Conservation (phyloP, 2,113 vertebrate genomes). For the Menidia beryllina region DNA sequence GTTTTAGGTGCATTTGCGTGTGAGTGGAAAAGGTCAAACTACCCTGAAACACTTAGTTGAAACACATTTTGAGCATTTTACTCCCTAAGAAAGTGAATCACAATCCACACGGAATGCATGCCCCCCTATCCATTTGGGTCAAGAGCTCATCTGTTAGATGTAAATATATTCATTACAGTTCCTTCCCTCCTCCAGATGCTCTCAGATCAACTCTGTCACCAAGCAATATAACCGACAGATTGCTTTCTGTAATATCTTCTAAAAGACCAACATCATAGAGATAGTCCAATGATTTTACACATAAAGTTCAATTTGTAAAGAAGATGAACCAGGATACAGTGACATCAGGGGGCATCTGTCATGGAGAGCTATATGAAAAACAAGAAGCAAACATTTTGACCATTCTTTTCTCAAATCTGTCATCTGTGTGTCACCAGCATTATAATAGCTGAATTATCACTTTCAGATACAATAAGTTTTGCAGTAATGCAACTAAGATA, state of each 20-base stretch:
- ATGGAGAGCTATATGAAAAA: no score
- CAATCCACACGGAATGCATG: constrained; percentile 7
- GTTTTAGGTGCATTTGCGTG: constrained; percentile 5
- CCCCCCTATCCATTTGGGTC: neutral
- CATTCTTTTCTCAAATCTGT: no score
- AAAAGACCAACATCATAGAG: neutral
- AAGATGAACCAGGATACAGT: no score
- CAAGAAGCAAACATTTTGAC: no score
- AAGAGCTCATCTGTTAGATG: neutral
- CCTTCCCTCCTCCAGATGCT: neutral
- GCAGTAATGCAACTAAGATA: no score
- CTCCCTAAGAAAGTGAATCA: neutral
- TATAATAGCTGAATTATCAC: no score
- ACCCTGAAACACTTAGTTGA: no score
- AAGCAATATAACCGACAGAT: neutral
- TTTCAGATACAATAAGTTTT: no score
- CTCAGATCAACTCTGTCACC: neutral
- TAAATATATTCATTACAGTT: neutral
- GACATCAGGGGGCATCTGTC: no score
- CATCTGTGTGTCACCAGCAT: no score
- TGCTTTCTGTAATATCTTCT: constrained; percentile 1
- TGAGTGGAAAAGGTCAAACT: neutral
- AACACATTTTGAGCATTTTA: neutral
- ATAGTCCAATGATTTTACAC: neutral
- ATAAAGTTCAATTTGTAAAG: neutral